Percentiles rank a stretch among this genome's conserved stretches.
Evolutionary conservation across 2,113 vertebrate genomes (phyloP).

Genomic region (Ciconia stormi): DNA sequence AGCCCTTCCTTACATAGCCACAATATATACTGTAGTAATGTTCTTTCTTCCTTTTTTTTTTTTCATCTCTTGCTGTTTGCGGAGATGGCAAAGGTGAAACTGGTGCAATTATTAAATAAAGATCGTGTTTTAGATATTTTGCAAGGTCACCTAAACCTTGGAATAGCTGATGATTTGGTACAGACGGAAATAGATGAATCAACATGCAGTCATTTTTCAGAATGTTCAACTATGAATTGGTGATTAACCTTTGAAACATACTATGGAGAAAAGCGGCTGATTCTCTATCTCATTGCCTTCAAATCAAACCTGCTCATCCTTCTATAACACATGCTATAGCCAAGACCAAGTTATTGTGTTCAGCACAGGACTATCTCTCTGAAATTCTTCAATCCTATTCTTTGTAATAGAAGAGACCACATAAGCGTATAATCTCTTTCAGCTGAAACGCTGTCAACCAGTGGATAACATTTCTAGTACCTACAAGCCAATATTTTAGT

Average conservation of each 20-base stretch:
- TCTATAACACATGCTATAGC: not conserved
- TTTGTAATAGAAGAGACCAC: not conserved
- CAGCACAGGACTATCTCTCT: not conserved
- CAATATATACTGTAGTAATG: not conserved
- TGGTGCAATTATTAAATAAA: slow-evolving; percentile 31
- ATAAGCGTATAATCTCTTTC: not conserved
- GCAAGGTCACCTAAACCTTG: slow-evolving; percentile 10
- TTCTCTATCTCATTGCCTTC: slow-evolving; percentile 13
- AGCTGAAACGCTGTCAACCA: not conserved
- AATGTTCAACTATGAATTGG: slow-evolving; percentile 38
- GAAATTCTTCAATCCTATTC: not conserved
- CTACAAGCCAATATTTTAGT: not conserved
- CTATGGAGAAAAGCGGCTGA: not conserved
- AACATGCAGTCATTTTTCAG: slow-evolving; percentile 37
- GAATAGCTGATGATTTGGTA: not conserved
- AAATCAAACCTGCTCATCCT: slow-evolving; percentile 1
- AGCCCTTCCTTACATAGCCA: not conserved
- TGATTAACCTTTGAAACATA: slow-evolving; percentile 52
- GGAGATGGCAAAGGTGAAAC: slow-evolving; percentile 33
- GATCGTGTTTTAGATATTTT: slow-evolving; percentile 29
- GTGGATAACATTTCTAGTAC: not conserved
- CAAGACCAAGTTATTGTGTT: not conserved
- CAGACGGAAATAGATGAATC: slow-evolving; percentile 21
- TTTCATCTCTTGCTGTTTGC: not conserved
- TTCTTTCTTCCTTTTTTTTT: not conserved